Base-by-base conservation (phyloP, 1,140 invertebrate genomes). In the Cydia splendana region DNA sequence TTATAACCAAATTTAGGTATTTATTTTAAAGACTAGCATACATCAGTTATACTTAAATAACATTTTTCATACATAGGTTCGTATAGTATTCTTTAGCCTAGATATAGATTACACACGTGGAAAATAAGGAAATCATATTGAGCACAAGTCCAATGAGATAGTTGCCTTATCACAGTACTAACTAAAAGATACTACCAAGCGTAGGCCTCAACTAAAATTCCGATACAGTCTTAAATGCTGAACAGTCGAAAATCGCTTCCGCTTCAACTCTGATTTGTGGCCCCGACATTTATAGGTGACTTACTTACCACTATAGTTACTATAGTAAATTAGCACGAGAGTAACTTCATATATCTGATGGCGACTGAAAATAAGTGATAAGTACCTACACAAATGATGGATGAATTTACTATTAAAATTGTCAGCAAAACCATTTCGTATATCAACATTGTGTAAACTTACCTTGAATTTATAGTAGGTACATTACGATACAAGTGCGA, bases 11-110 rank as follows among this genome's bases (percentile, higher is more conserved):
- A 90, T 88, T 88, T 84, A 86, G 87, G 87, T 85, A 87, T 85
- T 85, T 85, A 86, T 90, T 87, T 86, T 89, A 88, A 85, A 90
- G 90, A 91, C 90, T 91, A 91, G 90, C 88, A 91, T 91, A 91
- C 82, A 86, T 87, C 87, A 89, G 85, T 86, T 84, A 85, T 79
- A 85, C 84, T 86, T 88, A 87, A 84, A 86, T 85, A 87, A 84
- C 76, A 82, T 88, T 62, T 62, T 75, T 75, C 80, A 87, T 87
- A 71, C 67, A 88, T 82, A 86, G 86, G 80, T 85, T 85, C 77
- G 77, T 81, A 80, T 86, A 78, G 76, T 87, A 75, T 79, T 78
- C 78, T 84, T 82, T 75, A 76, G 65, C 82, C 76, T 75, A 81
- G 57, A 75, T 78, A 75, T 67, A 81, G 74, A 80, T 76, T 85